A percentile compares a stretch with the other conserved stretches of the same genome.
Conservation (phyloP, 2,797 vertebrate species). For the Sebastes minor region DNA sequence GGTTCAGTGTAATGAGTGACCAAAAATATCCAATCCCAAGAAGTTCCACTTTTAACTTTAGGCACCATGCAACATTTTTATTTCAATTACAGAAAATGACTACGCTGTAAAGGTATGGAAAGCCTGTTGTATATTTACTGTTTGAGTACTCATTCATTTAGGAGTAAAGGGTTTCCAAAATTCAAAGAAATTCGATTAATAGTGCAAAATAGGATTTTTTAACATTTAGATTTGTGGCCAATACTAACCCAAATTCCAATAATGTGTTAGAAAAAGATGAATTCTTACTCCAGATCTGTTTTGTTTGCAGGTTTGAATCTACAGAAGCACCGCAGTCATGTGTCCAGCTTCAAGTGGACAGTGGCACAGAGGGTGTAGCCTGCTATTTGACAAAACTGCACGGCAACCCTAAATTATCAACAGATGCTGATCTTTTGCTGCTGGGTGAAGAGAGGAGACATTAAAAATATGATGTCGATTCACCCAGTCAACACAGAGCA, state of each 20-base stretch:
- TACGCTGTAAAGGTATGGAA: background rate
- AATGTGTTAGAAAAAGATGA: background rate
- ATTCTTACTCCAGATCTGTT: background rate
- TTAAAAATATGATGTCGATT: conserved; percentile 31
- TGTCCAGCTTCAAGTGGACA: conserved; percentile 17
- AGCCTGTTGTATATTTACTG: background rate
- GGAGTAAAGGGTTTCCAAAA: background rate
- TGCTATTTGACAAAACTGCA: conserved; percentile 6
- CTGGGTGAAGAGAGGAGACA: conserved; percentile 8
- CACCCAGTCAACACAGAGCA: conserved; percentile 46
- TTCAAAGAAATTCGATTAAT: background rate
- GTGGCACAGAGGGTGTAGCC: conserved; percentile 20
- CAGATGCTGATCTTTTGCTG: conserved; percentile 8
- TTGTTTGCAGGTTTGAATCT: background rate
- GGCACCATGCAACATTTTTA: background rate
- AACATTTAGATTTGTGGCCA: background rate
- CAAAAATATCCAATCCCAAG: background rate
- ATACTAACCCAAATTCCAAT: background rate
- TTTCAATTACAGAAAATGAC: background rate
- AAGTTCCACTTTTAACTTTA: background rate
- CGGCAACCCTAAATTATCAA: conserved; percentile 29
- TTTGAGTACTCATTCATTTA: background rate
- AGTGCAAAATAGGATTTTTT: background rate
- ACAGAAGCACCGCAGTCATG: background rate
- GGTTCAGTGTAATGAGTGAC: background rate